Evolutionary conservation across 2,797 vertebrate species (phyloP), one percentile per base, ranked within the genome.

Genomic region (Protonibea diacanthus): DNA sequence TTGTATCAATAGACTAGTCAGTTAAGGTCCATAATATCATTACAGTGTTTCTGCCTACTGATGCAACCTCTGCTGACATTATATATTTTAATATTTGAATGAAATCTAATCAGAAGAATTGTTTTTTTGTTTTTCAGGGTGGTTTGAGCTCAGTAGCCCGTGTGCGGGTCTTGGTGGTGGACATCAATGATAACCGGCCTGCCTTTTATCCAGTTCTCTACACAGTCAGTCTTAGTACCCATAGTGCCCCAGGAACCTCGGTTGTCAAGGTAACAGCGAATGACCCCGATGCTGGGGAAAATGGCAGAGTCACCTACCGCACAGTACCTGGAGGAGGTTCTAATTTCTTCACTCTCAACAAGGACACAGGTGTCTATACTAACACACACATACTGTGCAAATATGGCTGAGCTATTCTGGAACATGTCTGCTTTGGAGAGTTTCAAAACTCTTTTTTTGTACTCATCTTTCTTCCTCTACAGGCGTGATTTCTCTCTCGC

Each of bases 151-250:
- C 97, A 56, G 93, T 95, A 27, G 96, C 96, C 17, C 95, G 90
- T 0, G 96, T 99, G 71, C 96, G 96, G 66, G 96, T 99, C 61
- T 96, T 94, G 9, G 92, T 99, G 83, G 95, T 95, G 68, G 98
- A 99, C 56, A 95, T 98, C 14, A 99, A 99, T 8, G 98, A 99
- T 93, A 99, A 99, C 83, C 93, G 93, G 3, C 98, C 98, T 0
- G 94, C 94, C 55, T 99, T 99, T 81, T 99, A 99, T 84, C 98
- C 98, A 0, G 83, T 97, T 72, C 95, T 96, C 73, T 99, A 99
- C 23, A 96, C 96, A 0, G 96, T 97, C 86, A 99, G 98, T 83
- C 94, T 99, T 74, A 99, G 97, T 80, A 95, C 96, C 0, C 97
- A 97, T 83, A 99, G 98, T 60, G 93, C 96, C 69, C 98, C 97